Evolutionary conservation across 2,797 vertebrate genomes (phyloP), one percentile per base, ranked within the genome.

Genomic region (Harpagifer antarcticus): DNA sequence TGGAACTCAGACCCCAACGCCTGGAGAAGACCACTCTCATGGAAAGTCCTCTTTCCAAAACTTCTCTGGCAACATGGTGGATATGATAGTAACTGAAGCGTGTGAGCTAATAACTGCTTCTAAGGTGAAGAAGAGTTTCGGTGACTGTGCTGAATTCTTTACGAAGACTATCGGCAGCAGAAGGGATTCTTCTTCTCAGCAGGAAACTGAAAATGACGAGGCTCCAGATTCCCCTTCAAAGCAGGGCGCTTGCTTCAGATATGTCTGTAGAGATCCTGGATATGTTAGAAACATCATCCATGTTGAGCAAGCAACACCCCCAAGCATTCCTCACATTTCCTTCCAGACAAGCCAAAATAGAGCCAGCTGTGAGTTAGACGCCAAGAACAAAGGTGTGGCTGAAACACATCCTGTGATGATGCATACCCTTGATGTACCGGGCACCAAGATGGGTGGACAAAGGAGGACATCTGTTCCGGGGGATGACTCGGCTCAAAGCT

Each of bases 61-160:
- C 81, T 96, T 98, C 83, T 97, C 97, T 84, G 95, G 94, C 57
- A 95, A 95, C 84, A 95, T 98, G 96, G 96, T 97, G 73, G 96
- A 97, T 76, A 94, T 94, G 85, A 96, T 98, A 70, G 96, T 97
- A 55, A 96, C 90, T 71, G 97, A 99, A 89, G 96, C 96, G 33
- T 98, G 97, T 81, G 96, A 98, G 86, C 84, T 96, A 14, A 91
- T 97, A 85, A 95, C 94, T 1, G 90, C 96, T 57, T 95, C 95
- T 19, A 94, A 94, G 89, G 81, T 95, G 86, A 95, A 95, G 84
- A 96, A 94, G 89, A 90, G 93, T 77, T 90, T 95, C 55, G 96
- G 94, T 55, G 94, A 96, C n/a, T 94, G 93, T 78, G 92, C 95
- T 10, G 95, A 95, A 56, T 94, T 94, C 75, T 86, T 97, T 73